Conservation (phyloP, 2,113 vertebrate genomes). For the Notechis scutatus region DNA sequence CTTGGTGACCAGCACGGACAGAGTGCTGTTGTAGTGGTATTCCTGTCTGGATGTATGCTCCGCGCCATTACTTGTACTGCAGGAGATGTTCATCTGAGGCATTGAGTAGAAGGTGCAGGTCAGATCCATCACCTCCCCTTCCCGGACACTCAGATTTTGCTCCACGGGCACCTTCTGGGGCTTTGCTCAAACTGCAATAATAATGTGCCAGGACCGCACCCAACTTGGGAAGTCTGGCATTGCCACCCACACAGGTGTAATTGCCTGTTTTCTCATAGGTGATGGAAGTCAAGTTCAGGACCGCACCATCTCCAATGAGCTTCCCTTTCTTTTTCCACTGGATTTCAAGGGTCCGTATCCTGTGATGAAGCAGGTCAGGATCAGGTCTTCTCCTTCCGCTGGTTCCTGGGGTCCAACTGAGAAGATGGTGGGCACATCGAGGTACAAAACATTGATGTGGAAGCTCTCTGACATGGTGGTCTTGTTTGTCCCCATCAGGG, state of each 20-base stretch:
- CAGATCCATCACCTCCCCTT: conserved; percentile 64
- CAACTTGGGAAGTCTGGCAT: conserved; percentile 69
- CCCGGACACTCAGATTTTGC: conserved; percentile 53
- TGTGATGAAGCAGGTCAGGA: conserved; percentile 70
- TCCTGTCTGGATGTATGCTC: conserved; percentile 29
- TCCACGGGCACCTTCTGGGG: conserved; percentile 55
- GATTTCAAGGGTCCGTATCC: conserved; percentile 67
- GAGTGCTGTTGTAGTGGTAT: conserved; percentile 63
- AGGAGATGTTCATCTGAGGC: conserved; percentile 73
- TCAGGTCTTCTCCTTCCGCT: conserved; percentile 49
- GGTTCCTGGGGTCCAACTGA: conserved; percentile 21
- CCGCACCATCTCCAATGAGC: conserved; percentile 47
- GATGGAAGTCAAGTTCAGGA: conserved; percentile 61
- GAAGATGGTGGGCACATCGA: conserved; percentile 66
- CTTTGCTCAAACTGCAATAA: conserved; percentile 65
- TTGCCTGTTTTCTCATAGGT: conserved; percentile 66
- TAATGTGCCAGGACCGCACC: conserved; percentile 62
- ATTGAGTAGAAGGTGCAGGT: conserved; percentile 76
- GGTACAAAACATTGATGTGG: conserved; percentile 73
- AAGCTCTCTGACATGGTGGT: conserved; percentile 62
- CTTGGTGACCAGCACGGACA: conserved; percentile 70
- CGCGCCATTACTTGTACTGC: conserved; percentile 53
- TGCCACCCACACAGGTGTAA: conserved; percentile 76
- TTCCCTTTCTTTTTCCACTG: conserved; percentile 66
- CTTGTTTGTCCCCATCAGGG: conserved; percentile 52